Percentiles rank a stretch among this genome's conserved stretches.
Evolutionary conservation across 2,888 invertebrate species (phyloP).

Genomic region (Tiliacea citrago): DNA sequence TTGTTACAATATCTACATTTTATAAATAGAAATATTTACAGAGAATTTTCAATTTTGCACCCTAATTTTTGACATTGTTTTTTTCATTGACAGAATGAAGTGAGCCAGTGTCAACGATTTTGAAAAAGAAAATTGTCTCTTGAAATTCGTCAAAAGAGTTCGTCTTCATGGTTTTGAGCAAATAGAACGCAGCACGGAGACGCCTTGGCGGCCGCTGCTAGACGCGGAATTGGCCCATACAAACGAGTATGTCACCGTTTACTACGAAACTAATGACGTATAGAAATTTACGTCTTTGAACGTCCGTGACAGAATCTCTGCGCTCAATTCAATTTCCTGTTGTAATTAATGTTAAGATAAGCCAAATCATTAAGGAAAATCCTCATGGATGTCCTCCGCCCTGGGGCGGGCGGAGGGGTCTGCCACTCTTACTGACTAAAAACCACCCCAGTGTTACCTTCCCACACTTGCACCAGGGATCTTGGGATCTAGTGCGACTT

Average conservation of each 20-base stretch:
- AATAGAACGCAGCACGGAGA: not conserved
- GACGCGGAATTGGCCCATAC: not conserved
- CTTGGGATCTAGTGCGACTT: no score
- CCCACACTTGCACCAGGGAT: no score
- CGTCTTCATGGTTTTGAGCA: not conserved
- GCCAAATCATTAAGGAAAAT: no score
- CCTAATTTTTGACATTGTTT: conserved; percentile 24
- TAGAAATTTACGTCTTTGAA: not conserved
- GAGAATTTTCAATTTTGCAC: conserved; percentile 24
- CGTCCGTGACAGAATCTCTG: not conserved
- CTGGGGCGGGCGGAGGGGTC: no score
- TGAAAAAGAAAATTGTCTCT: not conserved
- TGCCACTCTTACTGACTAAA: no score
- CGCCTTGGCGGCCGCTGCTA: not conserved
- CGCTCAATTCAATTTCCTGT: not conserved
- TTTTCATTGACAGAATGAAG: conserved; percentile 23
- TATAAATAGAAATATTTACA: conserved; percentile 24
- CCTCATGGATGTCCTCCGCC: no score
- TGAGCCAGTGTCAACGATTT: not conserved
- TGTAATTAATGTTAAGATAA: no score
- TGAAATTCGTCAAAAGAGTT: conserved; percentile 11
- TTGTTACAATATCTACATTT: conserved; percentile 49
- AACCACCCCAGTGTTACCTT: no score
- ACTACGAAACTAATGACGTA: not conserved
- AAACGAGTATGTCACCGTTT: not conserved